These are phyloP conservation scores for Halictus rubicundus DNA, from an alignment of 1,140 invertebrate species.

Conservation along the genomic window DNA sequence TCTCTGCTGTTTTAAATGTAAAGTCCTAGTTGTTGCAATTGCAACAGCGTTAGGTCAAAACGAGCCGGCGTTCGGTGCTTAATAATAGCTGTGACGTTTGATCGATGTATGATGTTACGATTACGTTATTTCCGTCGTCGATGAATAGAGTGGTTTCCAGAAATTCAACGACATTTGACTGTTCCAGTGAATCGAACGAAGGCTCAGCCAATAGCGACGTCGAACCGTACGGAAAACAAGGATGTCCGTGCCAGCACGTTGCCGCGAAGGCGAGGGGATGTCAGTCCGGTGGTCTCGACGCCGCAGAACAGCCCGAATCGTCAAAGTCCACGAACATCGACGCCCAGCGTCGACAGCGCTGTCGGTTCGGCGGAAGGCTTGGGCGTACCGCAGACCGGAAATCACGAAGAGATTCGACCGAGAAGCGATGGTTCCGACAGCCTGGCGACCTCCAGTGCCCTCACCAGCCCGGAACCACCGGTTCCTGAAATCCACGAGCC, in stretches of 20 bases:
- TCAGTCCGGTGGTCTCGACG: slow-evolving; percentile 61
- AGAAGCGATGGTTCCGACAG: slow-evolving; percentile 77
- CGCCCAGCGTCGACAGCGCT: slow-evolving; percentile 83
- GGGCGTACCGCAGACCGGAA: slow-evolving; percentile 71
- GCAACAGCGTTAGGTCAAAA: too few relatives aligned
- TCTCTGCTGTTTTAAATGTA: too few relatives aligned
- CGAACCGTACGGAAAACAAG: slow-evolving; percentile 60
- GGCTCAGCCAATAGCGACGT: slow-evolving; percentile 62
- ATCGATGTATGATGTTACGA: too few relatives aligned
- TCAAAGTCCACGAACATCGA: slow-evolving; percentile 76
- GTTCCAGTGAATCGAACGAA: slow-evolving; percentile 66
- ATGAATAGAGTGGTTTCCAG: too few relatives aligned
- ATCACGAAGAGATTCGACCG: slow-evolving; percentile 68
- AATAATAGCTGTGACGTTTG: too few relatives aligned
- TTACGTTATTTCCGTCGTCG: too few relatives aligned
- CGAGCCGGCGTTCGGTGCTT: too few relatives aligned
- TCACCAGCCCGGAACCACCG: slow-evolving; percentile 76
- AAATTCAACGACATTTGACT: neutral
- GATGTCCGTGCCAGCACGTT: slow-evolving; percentile 74
- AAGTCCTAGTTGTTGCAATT: too few relatives aligned
- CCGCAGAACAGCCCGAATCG: slow-evolving; percentile 70
- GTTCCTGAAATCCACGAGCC: slow-evolving; percentile 66
- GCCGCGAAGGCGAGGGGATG: slow-evolving; percentile 71
- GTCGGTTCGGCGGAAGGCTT: slow-evolving; percentile 83
- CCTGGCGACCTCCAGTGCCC: slow-evolving; percentile 74